Conservation (phyloP, 2,888 invertebrate species). For the Ferdinandea cuprea region DNA sequence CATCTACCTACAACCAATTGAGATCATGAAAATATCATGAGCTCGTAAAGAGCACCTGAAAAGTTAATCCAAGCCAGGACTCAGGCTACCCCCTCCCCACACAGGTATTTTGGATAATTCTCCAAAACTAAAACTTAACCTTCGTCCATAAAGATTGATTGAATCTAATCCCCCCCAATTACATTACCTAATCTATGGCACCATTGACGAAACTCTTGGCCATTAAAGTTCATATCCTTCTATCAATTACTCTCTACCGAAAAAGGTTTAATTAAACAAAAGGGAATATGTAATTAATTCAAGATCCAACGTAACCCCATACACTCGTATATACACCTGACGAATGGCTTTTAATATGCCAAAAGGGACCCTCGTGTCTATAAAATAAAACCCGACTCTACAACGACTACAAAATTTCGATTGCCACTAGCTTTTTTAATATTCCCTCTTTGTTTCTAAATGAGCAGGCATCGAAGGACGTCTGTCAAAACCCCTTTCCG, state of each 20-base stretch:
- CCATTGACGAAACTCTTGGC: background rate
- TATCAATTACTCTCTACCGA: slow-evolving; percentile 55
- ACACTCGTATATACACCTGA: background rate
- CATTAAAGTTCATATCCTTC: slow-evolving; percentile 37
- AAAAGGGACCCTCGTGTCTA: background rate
- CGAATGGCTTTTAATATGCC: background rate
- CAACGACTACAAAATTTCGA: background rate
- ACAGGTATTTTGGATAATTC: no score
- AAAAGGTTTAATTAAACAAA: slow-evolving; percentile 68
- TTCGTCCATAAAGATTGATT: no score
- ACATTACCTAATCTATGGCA: background rate
- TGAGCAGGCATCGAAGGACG: background rate
- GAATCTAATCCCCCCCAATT: slow-evolving; percentile 56
- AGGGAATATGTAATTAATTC: slow-evolving; percentile 63
- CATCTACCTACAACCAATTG: no score
- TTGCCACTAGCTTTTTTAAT: background rate
- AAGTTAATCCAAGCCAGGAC: no score
- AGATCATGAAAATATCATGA: no score
- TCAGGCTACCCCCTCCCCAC: no score
- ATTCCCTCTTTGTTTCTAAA: slow-evolving; percentile 1
- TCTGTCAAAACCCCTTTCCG: background rate
- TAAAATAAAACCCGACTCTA: background rate
- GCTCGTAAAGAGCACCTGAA: no score
- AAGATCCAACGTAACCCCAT: background rate
- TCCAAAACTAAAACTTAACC: no score